A percentile compares a stretch with the other conserved stretches of the same genome.
phyloP scores from a whole-genome alignment of 2,888 invertebrate species.

The Synergus gifuensis region DNA sequence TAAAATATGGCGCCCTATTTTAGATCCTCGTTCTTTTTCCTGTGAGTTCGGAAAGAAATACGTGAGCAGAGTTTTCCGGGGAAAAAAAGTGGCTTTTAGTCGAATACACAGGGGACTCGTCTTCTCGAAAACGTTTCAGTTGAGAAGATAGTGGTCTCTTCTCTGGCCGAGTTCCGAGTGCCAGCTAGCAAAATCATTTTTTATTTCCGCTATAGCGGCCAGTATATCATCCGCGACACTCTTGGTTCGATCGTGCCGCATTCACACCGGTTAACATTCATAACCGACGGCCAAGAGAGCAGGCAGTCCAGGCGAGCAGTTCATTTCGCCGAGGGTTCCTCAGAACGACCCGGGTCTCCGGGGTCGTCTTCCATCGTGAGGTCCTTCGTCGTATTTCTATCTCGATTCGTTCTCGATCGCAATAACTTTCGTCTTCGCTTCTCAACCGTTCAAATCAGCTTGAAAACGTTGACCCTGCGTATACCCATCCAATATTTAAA shows the following conservation, averaged over 20 bases:
- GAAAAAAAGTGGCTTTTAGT: constrained; percentile 20
- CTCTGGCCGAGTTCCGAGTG: constrained; percentile 28
- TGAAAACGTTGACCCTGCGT: background rate
- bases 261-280: constrained; percentile 34
- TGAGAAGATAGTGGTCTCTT: constrained; percentile 29
- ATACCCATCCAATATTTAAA: background rate
- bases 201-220: constrained; percentile 31
- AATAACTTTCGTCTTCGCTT: constrained; percentile 29
- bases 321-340: constrained; percentile 26
- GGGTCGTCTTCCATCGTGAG: constrained; percentile 26
- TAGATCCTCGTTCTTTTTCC: constrained; percentile 20
- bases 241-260: constrained; percentile 22
- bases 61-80: constrained; percentile 18
- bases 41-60: constrained; percentile 6
- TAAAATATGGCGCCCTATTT: constrained; percentile 34
- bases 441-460: constrained; percentile 4
- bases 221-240: constrained; percentile 38
- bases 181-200: constrained; percentile 39
- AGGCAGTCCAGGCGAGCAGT: constrained; percentile 23
- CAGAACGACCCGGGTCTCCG: constrained; percentile 34
- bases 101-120: constrained; percentile 35
- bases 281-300: constrained; percentile 20
- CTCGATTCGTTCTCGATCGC: constrained; percentile 34
- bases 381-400: constrained; percentile 34
- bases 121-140: constrained; percentile 28